Conservation (phyloP, 2,113 vertebrate species). For the Arizona elegans region DNA sequence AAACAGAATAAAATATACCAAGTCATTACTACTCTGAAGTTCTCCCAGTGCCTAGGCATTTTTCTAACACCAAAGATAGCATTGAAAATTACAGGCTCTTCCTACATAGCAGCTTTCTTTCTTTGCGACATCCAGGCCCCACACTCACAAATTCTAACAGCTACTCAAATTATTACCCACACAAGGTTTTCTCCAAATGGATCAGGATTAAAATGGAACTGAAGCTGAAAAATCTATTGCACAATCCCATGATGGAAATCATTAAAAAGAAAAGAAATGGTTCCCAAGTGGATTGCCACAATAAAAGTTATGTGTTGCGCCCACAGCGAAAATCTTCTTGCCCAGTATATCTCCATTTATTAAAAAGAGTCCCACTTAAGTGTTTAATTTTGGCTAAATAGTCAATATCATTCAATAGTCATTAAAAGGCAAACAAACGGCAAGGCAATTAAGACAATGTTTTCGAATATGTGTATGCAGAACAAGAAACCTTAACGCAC, state of each 20-base stretch:
- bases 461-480: neutral
- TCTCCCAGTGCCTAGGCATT: constrained; percentile 68
- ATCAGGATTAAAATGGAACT: constrained; percentile 55
- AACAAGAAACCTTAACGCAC: too few relatives aligned
- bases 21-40: constrained; percentile 55
- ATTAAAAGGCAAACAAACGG: neutral
- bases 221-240: constrained; percentile 44
- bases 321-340: neutral
- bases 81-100: constrained; percentile 77
- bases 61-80: constrained; percentile 76
- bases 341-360: neutral
- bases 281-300: constrained; percentile 4
- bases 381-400: neutral
- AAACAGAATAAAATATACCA: constrained; percentile 49
- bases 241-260: constrained; percentile 34
- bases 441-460: neutral
- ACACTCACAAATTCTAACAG: constrained; percentile 65
- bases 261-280: neutral
- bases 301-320: neutral
- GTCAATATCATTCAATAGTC: neutral
- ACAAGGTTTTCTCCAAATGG: constrained; percentile 26
- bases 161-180: constrained; percentile 57
- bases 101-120: constrained; percentile 72
- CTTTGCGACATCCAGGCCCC: constrained; percentile 65
- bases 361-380: neutral